Conservation (phyloP, 1,140 invertebrate genomes). For the Procambarus virginalis region DNA sequence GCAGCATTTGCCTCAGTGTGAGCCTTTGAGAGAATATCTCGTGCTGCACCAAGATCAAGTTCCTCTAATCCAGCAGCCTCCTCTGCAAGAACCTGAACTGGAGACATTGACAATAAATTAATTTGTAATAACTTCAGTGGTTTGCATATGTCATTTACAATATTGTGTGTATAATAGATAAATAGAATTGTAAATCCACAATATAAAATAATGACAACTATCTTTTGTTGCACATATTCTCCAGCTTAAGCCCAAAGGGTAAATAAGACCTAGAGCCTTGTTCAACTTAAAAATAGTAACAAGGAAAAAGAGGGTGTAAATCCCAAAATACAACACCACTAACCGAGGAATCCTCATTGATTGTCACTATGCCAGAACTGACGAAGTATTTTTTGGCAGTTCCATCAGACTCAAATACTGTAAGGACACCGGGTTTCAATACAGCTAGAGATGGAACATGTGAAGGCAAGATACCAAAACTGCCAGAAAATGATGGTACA, state of each 20-base stretch:
- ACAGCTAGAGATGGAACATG: constrained; percentile 98
- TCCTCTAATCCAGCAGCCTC: constrained; percentile 93
- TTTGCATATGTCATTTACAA: too few relatives aligned
- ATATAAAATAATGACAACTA: too few relatives aligned
- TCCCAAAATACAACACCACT: not conserved
- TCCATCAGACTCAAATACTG: constrained; percentile 92
- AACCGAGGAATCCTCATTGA: constrained; percentile 95
- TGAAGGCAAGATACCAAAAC: constrained; percentile 97
- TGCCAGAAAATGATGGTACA: constrained; percentile 96
- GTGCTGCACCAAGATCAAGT: constrained; percentile 87
- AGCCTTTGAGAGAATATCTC: constrained; percentile 88
- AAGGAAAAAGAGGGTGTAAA: too few relatives aligned
- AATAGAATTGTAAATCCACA: too few relatives aligned
- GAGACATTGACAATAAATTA: not conserved
- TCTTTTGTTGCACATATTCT: too few relatives aligned
- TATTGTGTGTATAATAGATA: too few relatives aligned
- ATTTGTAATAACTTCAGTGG: too few relatives aligned
- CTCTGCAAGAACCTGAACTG: constrained; percentile 96
- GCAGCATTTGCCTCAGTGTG: constrained; percentile 88
- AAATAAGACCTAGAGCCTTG: too few relatives aligned
- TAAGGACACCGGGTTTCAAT: constrained; percentile 95
- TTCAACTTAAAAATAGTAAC: too few relatives aligned
- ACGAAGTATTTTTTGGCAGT: constrained; percentile 92
- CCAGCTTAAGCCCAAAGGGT: too few relatives aligned
- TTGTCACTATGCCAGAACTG: constrained; percentile 96